Base-by-base conservation (phyloP, 2,888 invertebrate genomes). In the Drosophila testacea region DNA sequence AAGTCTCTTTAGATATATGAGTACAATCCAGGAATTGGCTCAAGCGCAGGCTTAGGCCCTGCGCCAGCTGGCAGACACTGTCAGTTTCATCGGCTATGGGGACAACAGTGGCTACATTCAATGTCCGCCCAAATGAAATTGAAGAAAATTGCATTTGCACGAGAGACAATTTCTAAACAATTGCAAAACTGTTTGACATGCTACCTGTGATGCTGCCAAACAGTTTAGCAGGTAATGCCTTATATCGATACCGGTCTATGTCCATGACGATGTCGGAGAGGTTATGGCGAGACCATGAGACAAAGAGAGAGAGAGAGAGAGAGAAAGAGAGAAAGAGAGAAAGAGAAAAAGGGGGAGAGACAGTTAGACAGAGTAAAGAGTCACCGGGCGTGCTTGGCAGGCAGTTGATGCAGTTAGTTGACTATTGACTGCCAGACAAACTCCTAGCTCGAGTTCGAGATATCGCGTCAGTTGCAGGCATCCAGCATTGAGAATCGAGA, bases 111-210 rank as follows among this genome's bases (percentile, higher is more conserved):
- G 61, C 61, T 51, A 66, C 73, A 62, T 67, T 64, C 74, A 70
- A 72, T 77, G 79, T 83, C 83, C 88, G 83, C 83, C 85, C 86
- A 83, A 85, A 83, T 86, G 81, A 85, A 85, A 85, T 85, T 83
- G 83, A 88, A 88, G 86, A 85, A 88, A 89, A 88, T 88, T 88
- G 89, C 90, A 88, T 90, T 88, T 76, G 76, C 76, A 76, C 76
- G 83, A 79, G 90, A 85, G 90, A 87, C 89, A 89, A 90, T 89
- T 87, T 87, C 83, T 88, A 89, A 90, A 89, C 90, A 90, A 90
- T 90, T 89, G 89, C 83, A 82, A 83, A 88, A 88, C 88, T 84
- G 87, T 85, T 89, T 89, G 89, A 88, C 88, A 90, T 73, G 77
- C 73, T 74, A 81, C 79, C 81, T 79, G 84, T 79, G 78, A 74